Percentiles rank a stretch among this genome's conserved stretches.
These are phyloP conservation scores for Cephalopholis sonnerati DNA, from an alignment of 2,113 vertebrate genomes.

Conservation along the genomic window DNA sequence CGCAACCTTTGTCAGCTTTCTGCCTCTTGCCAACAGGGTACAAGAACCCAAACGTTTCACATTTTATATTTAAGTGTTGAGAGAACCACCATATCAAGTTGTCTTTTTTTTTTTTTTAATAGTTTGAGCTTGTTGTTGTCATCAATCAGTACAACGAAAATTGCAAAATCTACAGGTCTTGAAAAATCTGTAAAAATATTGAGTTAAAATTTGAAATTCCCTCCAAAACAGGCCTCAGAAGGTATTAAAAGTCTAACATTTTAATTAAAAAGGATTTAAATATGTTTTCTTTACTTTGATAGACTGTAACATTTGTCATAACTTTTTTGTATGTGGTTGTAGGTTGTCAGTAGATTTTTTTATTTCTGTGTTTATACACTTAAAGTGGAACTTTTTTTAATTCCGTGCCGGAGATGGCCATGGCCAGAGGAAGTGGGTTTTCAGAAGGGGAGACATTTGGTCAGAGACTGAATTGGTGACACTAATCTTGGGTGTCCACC, in stretches of 20 bases:
- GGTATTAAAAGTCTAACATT: background rate
- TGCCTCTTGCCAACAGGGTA: slow-evolving; percentile 62
- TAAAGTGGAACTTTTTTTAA: background rate
- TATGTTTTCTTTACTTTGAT: background rate
- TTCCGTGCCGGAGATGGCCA: too few relatives aligned
- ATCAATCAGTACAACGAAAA: too few relatives aligned
- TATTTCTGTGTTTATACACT: background rate
- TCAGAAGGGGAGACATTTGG: too few relatives aligned
- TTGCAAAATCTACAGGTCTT: too few relatives aligned
- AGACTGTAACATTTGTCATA: background rate
- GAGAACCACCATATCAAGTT: background rate
- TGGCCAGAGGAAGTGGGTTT: too few relatives aligned
- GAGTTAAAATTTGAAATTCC: too few relatives aligned
- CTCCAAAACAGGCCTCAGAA: too few relatives aligned
- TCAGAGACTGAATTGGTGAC: too few relatives aligned
- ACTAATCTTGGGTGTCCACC: too few relatives aligned
- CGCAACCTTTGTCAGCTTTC: background rate
- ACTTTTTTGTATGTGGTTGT: background rate
- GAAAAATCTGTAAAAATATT: too few relatives aligned
- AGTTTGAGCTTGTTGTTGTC: too few relatives aligned
- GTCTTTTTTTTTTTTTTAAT: too few relatives aligned
- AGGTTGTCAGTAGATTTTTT: background rate
- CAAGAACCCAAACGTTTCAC: background rate
- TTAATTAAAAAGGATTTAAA: background rate
- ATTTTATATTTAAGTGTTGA: background rate